Evolutionary conservation across 2,888 invertebrate genomes (phyloP).

Genomic region (Drosophila suboccidentalis): DNA sequence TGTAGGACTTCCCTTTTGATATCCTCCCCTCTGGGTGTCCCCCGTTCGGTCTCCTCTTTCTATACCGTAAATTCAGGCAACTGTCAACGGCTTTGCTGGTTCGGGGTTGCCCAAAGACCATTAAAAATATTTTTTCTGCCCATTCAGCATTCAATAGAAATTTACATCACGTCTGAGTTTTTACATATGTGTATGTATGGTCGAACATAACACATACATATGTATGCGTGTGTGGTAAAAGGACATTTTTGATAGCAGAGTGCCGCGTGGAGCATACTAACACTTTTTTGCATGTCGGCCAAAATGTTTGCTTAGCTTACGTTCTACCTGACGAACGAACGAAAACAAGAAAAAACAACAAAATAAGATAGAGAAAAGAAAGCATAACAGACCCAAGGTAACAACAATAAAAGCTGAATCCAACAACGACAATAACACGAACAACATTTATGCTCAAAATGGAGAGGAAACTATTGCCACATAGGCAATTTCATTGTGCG

Average conservation of each 20-base stretch:
- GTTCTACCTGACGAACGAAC: constrained; percentile 64
- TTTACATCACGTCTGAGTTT: constrained; percentile 81
- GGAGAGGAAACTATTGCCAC: constrained; percentile 70
- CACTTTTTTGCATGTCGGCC: constrained; percentile 71
- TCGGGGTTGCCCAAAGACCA: constrained; percentile 65
- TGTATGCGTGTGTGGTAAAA: constrained; percentile 52
- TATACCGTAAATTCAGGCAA: constrained; percentile 47
- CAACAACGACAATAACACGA: constrained; percentile 13
- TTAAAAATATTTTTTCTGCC: constrained; percentile 80
- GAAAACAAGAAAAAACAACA: not conserved
- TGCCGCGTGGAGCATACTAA: constrained; percentile 76
- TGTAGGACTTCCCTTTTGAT: constrained; percentile 4
- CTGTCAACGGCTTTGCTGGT: constrained; percentile 52
- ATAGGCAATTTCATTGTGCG: constrained; percentile 75
- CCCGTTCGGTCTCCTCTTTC: not conserved
- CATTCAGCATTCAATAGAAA: constrained; percentile 82
- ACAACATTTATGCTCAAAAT: constrained; percentile 26
- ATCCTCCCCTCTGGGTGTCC: too few relatives aligned
- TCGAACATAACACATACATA: constrained; percentile 18
- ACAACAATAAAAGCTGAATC: constrained; percentile 68
- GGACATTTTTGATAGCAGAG: constrained; percentile 73
- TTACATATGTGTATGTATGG: constrained; percentile 66
- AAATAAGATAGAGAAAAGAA: constrained; percentile 5
- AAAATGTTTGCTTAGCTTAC: constrained; percentile 73
- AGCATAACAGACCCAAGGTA: constrained; percentile 48